Evolutionary conservation across 2,888 invertebrate genomes (phyloP).

Genomic region (Branchellion lobata): DNA sequence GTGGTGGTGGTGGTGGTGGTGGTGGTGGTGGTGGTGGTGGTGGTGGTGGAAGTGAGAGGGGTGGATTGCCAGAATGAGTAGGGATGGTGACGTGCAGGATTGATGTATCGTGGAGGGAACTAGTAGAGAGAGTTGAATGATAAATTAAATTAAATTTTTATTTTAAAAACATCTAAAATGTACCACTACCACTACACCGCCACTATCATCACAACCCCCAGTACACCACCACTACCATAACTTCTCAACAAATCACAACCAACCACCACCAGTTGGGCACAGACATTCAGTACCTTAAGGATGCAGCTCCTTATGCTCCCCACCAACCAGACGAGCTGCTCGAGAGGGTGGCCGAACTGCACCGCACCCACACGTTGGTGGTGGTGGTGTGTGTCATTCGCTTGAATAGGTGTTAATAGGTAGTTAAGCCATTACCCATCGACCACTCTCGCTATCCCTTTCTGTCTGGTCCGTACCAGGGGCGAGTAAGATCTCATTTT

Average conservation of each 20-base stretch:
- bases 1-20: constrained; percentile 28
- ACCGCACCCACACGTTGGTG: constrained; percentile 73
- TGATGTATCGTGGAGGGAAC: too few relatives aligned
- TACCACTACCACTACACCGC: not conserved
- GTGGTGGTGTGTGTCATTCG: not conserved
- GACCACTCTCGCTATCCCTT: too few relatives aligned
- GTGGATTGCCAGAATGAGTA: too few relatives aligned
- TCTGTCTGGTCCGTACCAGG: too few relatives aligned
- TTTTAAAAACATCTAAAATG: too few relatives aligned
- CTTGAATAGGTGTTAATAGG: not conserved
- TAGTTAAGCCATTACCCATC: too few relatives aligned
- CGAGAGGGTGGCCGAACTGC: constrained; percentile 90
- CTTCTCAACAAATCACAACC: not conserved
- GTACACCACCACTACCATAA: not conserved
- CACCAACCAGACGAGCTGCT: constrained; percentile 85
- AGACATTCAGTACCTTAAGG: constrained; percentile 75
- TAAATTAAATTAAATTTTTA: too few relatives aligned
- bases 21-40: constrained; percentile 33
- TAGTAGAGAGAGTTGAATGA: too few relatives aligned
- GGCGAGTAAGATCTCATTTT: too few relatives aligned
- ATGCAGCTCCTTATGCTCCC: constrained; percentile 70
- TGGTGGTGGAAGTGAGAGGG: not conserved
- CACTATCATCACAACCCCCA: not conserved
- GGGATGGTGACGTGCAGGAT: too few relatives aligned
- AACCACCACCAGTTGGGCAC: constrained; percentile 62